A percentile compares a stretch with the other conserved stretches of the same genome.
Evolutionary conservation across 2,888 invertebrate genomes (phyloP).

Genomic region (Leucozona laternaria): DNA sequence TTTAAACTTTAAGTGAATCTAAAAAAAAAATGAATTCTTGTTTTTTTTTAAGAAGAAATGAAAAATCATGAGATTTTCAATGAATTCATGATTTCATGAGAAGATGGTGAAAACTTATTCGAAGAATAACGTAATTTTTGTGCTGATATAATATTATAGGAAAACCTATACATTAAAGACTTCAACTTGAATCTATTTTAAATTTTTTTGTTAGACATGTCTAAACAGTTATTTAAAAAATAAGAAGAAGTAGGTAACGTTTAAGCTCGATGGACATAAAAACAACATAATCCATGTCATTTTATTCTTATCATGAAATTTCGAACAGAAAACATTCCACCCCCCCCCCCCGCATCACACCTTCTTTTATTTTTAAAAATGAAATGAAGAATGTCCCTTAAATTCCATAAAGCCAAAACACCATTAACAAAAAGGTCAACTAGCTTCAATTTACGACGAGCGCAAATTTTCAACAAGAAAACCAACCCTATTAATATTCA

Average conservation of each 20-base stretch:
- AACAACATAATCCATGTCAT: not conserved
- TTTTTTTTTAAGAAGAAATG: too few species aligned
- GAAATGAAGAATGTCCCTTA: conserved; percentile 28
- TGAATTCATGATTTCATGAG: too few species aligned
- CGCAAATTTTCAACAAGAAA: conserved; percentile 48
- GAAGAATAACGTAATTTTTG: too few species aligned
- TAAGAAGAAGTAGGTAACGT: not conserved
- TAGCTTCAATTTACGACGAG: conserved; percentile 52
- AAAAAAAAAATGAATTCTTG: too few species aligned
- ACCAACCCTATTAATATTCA: conserved; percentile 69
- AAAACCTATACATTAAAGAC: too few species aligned
- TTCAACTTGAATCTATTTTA: too few species aligned
- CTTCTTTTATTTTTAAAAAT: not conserved
- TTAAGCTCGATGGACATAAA: not conserved
- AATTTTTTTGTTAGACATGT: too few species aligned
- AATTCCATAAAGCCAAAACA: conserved; percentile 22
- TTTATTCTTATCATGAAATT: conserved; percentile 16
- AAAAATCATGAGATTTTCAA: too few species aligned
- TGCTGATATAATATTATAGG: too few species aligned
- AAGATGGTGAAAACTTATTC: too few species aligned
- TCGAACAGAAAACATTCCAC: not conserved
- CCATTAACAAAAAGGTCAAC: conserved; percentile 56
- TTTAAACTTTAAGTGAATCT: too few species aligned
- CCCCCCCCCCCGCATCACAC: not conserved
- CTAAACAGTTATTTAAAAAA: too few species aligned